Conservation (phyloP, 2,888 invertebrate genomes). For the Eupithecia exiguata region DNA sequence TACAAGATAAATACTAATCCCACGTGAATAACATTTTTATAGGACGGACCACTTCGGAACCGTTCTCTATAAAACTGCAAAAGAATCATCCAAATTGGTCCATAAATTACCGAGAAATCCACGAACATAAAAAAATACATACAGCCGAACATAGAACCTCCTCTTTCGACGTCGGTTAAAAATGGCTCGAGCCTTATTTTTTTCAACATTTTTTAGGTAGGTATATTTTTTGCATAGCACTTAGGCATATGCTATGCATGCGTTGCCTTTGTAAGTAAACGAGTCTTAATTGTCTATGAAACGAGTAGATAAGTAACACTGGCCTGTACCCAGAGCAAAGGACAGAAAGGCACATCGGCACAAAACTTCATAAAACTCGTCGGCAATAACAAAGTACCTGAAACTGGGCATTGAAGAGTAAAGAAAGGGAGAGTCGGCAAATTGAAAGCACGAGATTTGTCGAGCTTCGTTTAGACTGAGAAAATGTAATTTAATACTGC, state of each 20-base stretch:
- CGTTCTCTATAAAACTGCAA: no score
- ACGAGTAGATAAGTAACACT: neutral
- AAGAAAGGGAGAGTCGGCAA: conserved; percentile 24
- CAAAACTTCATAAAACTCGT: conserved; percentile 18
- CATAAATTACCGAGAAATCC: no score
- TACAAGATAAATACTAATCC: no score
- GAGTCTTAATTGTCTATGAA: no score
- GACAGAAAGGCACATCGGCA: neutral
- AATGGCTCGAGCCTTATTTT: neutral
- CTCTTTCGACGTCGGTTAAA: neutral
- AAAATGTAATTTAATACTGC: conserved; percentile 31
- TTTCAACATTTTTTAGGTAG: neutral
- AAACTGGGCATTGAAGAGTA: conserved; percentile 20
- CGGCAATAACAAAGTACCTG: conserved; percentile 25
- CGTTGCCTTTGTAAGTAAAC: no score
- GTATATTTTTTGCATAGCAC: neutral
- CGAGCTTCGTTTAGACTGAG: conserved; percentile 25
- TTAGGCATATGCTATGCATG: no score
- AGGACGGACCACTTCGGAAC: no score
- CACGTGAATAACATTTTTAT: no score
- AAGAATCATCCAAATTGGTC: no score
- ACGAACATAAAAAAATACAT: no score
- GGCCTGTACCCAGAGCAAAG: neutral
- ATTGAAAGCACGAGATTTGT: conserved; percentile 23
- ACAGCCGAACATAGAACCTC: no score